These are phyloP conservation scores for Hesperia comma DNA, from an alignment of 2,888 invertebrate species.

Conservation along the genomic window DNA sequence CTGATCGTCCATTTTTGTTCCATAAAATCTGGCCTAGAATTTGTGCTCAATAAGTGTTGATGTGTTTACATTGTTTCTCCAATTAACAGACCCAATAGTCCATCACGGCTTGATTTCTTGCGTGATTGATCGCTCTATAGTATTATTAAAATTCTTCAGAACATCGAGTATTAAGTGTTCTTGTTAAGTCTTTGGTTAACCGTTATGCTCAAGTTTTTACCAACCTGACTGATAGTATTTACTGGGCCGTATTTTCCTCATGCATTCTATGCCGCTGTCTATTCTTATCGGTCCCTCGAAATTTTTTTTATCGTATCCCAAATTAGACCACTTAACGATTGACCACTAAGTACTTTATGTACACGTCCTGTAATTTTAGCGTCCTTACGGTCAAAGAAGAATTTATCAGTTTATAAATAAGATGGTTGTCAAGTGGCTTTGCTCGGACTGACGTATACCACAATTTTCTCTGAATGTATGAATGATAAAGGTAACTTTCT, in stretches of 20 bases:
- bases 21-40: too few species aligned
- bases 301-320: slow-evolving; percentile 3
- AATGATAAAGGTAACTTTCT: too few species aligned
- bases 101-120: neutral
- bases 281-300: slow-evolving; percentile 13
- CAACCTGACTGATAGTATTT: neutral
- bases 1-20: too few species aligned
- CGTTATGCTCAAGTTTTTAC: neutral
- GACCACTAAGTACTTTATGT: neutral
- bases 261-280: slow-evolving; percentile 6
- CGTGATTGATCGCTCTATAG: neutral
- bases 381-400: too few species aligned
- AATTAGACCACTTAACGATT: neutral
- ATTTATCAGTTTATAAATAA: too few species aligned
- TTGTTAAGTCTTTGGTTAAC: neutral
- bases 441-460: too few species aligned
- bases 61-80: neutral
- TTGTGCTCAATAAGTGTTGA: neutral
- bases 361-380: neutral
- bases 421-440: too few species aligned
- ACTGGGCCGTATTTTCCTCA: slow-evolving; percentile 14
- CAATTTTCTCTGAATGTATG: too few species aligned
- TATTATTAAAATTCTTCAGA: slow-evolving; percentile 1
- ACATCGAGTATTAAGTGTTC: neutral
- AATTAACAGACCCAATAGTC: neutral